These are phyloP conservation scores for Synanthedon vespiformis DNA, from an alignment of 2,888 invertebrate genomes.

Conservation along the genomic window DNA sequence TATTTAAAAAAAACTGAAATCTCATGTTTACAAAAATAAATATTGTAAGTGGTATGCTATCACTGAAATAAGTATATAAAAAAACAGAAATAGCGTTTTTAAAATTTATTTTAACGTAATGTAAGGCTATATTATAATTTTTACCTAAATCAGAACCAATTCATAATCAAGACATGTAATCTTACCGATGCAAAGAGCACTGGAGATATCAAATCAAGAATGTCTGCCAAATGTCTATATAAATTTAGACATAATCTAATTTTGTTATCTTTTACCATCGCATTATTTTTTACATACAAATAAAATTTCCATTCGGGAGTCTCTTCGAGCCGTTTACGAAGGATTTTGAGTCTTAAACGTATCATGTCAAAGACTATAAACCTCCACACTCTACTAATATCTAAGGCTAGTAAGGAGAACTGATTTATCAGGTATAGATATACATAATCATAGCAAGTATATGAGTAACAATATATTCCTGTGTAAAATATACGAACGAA, in stretches of 20 bases:
- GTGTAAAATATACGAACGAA: conserved; percentile 28
- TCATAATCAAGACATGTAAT: background rate
- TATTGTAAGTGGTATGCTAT: too few relatives aligned
- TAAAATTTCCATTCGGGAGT: conserved; percentile 30
- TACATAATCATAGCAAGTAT: conserved; percentile 22
- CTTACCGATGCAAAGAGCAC: conserved; percentile 49
- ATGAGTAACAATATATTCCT: conserved; percentile 22
- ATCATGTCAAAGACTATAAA: conserved; percentile 39
- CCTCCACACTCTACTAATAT: conserved; percentile 49
- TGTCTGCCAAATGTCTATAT: conserved; percentile 42
- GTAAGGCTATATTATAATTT: too few relatives aligned
- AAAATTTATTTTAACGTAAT: too few relatives aligned
- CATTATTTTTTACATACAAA: conserved; percentile 39
- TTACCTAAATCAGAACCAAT: too few relatives aligned
- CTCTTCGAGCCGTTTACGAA: conserved; percentile 40
- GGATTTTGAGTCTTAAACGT: conserved; percentile 35
- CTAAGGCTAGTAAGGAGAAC: conserved; percentile 38
- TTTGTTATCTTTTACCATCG: conserved; percentile 35
- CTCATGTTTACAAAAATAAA: too few relatives aligned
- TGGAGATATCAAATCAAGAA: conserved; percentile 36
- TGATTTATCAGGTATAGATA: conserved; percentile 26
- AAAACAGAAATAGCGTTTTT: too few relatives aligned
- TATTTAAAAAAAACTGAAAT: too few relatives aligned
- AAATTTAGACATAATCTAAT: conserved; percentile 33
- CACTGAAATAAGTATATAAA: too few relatives aligned